These are phyloP conservation scores for Conomelus anceps DNA, from an alignment of 2,888 invertebrate genomes.

Conservation along the genomic window DNA sequence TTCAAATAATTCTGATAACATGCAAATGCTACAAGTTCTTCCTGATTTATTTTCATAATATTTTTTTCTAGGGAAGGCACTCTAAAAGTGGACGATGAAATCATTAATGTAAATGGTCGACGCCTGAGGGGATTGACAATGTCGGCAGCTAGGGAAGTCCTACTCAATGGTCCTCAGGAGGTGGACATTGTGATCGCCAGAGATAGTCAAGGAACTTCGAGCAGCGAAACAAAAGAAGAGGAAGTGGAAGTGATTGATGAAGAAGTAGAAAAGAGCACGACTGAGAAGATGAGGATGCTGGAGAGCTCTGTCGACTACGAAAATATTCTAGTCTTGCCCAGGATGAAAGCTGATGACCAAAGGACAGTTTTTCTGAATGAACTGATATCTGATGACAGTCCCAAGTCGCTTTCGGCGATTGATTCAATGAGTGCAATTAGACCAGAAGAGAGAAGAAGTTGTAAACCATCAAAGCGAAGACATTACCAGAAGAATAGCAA, in stretches of 20 bases:
- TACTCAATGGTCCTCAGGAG: constrained; percentile 54
- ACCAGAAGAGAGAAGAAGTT: background rate
- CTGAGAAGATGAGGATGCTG: constrained; percentile 43
- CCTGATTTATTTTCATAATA: background rate
- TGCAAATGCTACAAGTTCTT: no score
- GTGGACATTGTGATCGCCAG: constrained; percentile 61
- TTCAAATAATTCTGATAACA: no score
- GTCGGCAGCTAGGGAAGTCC: constrained; percentile 58
- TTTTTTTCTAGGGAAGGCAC: constrained; percentile 54
- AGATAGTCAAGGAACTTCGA: constrained; percentile 14
- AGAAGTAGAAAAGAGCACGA: background rate
- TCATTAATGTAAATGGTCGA: constrained; percentile 64
- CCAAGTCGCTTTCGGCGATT: background rate
- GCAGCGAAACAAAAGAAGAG: background rate
- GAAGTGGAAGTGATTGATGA: constrained; percentile 6
- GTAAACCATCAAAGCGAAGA: constrained; percentile 33
- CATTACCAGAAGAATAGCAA: constrained; percentile 58
- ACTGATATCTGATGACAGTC: constrained; percentile 15
- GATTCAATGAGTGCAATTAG: background rate
- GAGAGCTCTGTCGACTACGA: constrained; percentile 68
- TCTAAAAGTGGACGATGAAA: constrained; percentile 61
- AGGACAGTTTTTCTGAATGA: constrained; percentile 22
- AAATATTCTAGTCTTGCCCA: constrained; percentile 44
- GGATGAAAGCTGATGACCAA: constrained; percentile 38
- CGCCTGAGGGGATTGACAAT: constrained; percentile 58